Evolutionary conservation across 1,140 invertebrate species (phyloP), one percentile per base, ranked within the genome.

Genomic region (Antheraea pernyi): DNA sequence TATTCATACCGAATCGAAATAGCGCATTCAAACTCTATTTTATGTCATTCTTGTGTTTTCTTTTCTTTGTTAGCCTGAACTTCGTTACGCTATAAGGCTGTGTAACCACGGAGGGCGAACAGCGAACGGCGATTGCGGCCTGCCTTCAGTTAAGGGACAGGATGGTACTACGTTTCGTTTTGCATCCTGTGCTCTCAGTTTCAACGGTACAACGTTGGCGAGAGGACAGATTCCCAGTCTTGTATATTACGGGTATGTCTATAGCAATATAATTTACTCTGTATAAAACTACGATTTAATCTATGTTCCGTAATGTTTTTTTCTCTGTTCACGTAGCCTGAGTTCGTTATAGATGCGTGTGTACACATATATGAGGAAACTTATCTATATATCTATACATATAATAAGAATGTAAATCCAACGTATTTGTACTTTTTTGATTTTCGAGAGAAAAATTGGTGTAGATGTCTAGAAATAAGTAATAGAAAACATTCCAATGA

Each of bases 171-270:
- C 95, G 0, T 99, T 99, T 88, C 96, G 96, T n/a, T 99, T 98
- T 85, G 96, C 95, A 36, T 96, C 97, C 11, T 98, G 98, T 91
- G 96, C 97, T 11, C 93, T 99, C 19, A 99, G 98, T 90, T 98
- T 97, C 80, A 99, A 99, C 92, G 98, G 98, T 68, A 98, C 98
- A 0, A 99, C 98, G 5, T 95, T 98, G 76, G 96, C 96, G 0
- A 93, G 98, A 53, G 99, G 99, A 59, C 99, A 99, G 92, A 96
- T 99, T 77, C 98, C 99, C 0, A 96, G 98, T 79, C 95, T 99
- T 67, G 93, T 99, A 7, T 99, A 99, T 88, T 98, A 87, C 67
- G 83, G 86, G 91, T 92, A 78, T 19, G 53, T 65, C 9, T 8
- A 65, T 37, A 42, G 2, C 2, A 42, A 11, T 42, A 30, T 11